Evolutionary conservation across 2,113 vertebrate species (phyloP).

Genomic region (Vanacampus margaritifer): DNA sequence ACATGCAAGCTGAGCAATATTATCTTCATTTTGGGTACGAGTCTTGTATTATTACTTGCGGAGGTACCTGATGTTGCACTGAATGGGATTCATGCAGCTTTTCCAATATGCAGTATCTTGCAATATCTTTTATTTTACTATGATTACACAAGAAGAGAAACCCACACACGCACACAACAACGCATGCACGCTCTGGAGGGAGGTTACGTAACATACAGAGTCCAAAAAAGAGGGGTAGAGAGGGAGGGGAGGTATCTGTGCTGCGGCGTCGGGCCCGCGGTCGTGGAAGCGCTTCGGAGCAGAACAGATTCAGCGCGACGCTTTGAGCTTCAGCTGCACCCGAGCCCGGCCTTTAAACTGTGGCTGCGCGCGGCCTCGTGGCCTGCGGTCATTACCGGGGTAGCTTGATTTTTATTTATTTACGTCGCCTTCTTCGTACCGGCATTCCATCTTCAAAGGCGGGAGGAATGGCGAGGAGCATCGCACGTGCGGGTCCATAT

Average conservation of each 20-base stretch:
- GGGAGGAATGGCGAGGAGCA: constrained; percentile 37
- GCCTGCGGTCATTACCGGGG: constrained; percentile 58
- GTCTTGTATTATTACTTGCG: background rate
- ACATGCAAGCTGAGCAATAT: no score
- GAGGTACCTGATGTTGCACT: background rate
- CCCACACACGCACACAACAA: constrained; percentile 20
- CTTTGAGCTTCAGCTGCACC: constrained; percentile 57
- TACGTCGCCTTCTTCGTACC: background rate
- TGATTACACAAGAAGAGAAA: constrained; percentile 23
- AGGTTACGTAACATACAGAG: constrained; percentile 25
- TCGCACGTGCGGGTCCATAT: constrained; percentile 35
- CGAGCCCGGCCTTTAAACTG: constrained; percentile 57
- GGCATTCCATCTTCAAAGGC: constrained; percentile 57
- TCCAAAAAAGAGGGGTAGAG: constrained; percentile 6
- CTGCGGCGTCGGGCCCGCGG: constrained; percentile 38
- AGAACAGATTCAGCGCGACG: constrained; percentile 48
- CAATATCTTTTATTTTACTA: constrained; percentile 21
- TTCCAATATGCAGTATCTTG: background rate
- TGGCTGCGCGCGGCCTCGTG: constrained; percentile 45
- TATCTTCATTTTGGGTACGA: background rate
- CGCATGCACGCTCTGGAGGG: constrained; percentile 16
- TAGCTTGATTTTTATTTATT: constrained; percentile 55
- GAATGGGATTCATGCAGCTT: background rate
- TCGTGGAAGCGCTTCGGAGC: constrained; percentile 47
- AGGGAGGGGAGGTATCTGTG: constrained; percentile 24